Base-by-base conservation (phyloP, 2,797 vertebrate species). In the Squalus acanthias region DNA sequence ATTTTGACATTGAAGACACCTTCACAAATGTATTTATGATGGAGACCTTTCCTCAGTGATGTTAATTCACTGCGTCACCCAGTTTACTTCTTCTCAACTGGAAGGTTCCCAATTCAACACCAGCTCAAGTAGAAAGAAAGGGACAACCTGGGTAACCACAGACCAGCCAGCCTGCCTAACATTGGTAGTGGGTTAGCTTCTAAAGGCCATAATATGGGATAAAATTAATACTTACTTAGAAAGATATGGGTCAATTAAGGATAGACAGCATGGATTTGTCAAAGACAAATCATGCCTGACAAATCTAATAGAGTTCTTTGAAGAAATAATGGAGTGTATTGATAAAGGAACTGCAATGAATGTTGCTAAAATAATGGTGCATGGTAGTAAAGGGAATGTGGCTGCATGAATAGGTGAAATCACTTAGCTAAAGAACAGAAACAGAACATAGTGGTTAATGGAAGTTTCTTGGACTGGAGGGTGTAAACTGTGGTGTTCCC, bases 251-350 rank as follows among this genome's bases (percentile, higher is more conserved):
- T 57, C 46, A 85, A 89, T 89, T 89, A 89, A 57, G 87, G 57
- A 50, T 85, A 85, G 82, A 17, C 22, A 85, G 82, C 82, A 85
- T 24, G 46, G 39, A 89, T 60, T 60, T 89, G 50, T 57, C 9
- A 89, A 89, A 60, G 53, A 53, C 87, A 89, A 89, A 60, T 89
- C 53, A 89, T 29, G 87, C 50, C 26, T 33, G 87, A 89, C 57
- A 89, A 89, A 89, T 89, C 57, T 60, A 89, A 89, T 57, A 89
- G 57, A 60, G 50, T 57, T 60, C 24, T 89, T 89, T 89, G 53
- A 89, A 89, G 50, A 33, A 89, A 89, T 60, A 89, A 57, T 57
- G 53, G 20, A 20, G 39, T 85, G 79, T 89, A 89, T 57, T 89
- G 87, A 89, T 89, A 57, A 60, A 29, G 87, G 87, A 60, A 89